A percentile compares a stretch with the other conserved stretches of the same genome.
Evolutionary conservation across 2,797 vertebrate species (phyloP).

Genomic region (Takifugu rubripes): DNA sequence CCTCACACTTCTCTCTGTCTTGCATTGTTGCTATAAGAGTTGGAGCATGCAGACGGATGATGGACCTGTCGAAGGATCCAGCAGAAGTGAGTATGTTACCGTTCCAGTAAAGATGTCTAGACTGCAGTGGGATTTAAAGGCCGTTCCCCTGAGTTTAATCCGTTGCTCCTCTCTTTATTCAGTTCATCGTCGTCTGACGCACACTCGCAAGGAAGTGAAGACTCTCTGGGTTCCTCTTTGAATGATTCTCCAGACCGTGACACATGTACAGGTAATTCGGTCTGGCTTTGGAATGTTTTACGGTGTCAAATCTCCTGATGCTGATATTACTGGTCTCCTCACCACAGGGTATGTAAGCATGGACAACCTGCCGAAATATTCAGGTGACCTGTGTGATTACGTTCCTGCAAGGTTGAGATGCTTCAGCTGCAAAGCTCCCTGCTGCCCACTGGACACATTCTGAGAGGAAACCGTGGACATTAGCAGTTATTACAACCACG

Average conservation of each 20-base stretch:
- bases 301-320: neutral
- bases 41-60: conserved; percentile 14
- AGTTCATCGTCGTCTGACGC: conserved; percentile 34
- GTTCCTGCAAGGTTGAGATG: conserved; percentile 69
- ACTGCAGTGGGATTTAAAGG: neutral
- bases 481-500: too few relatives aligned
- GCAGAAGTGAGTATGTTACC: conserved; percentile 24
- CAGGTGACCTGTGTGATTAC: conserved; percentile 80
- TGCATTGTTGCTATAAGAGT: neutral
- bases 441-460: conserved; percentile 4
- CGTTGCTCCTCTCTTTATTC: conserved; percentile 12
- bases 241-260: conserved; percentile 75
- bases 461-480: too few relatives aligned
- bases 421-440: conserved; percentile 64
- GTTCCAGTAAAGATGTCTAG: neutral
- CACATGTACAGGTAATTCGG: conserved; percentile 80
- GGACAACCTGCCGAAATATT: conserved; percentile 79
- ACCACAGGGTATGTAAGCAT: conserved; percentile 77
- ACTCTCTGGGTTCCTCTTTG: conserved; percentile 49
- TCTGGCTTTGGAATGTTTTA: neutral
- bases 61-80: conserved; percentile 18
- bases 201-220: conserved; percentile 33
- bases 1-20: conserved; percentile 12
- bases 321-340: conserved; percentile 11
- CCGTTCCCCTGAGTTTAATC: neutral